A percentile compares a stretch with the other conserved stretches of the same genome.
Evolutionary conservation across 2,797 vertebrate genomes (phyloP).

Genomic region (Caiman crocodilus): DNA sequence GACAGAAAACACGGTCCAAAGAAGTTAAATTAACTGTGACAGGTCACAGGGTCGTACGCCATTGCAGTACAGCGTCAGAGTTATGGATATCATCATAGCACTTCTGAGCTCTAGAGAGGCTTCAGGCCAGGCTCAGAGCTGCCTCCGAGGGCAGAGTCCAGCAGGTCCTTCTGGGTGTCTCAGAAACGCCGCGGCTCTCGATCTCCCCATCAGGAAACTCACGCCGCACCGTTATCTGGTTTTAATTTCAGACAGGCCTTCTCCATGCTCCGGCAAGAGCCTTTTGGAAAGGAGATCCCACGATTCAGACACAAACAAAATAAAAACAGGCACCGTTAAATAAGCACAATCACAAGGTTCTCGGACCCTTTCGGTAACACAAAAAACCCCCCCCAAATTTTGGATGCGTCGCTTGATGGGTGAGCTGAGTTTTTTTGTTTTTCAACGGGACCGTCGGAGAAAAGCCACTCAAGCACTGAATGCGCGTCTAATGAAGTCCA

Average conservation of each 20-base stretch:
- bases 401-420: background rate
- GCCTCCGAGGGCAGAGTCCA: slow-evolving; percentile 11
- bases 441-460: background rate
- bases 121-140: background rate
- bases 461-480: slow-evolving; percentile 4
- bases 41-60: background rate
- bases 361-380: slow-evolving; percentile 16
- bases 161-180: background rate
- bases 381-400: background rate
- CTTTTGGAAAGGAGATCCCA: slow-evolving; percentile 19
- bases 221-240: background rate
- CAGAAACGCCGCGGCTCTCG: background rate
- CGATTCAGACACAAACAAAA: slow-evolving; percentile 49
- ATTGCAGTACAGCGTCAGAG: accelerated
- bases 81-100: background rate
- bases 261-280: slow-evolving; percentile 4
- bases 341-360: background rate
- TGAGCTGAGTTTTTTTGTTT: slow-evolving; percentile 24
- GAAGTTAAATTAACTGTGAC: slow-evolving; percentile 56
- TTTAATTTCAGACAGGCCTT: slow-evolving; percentile 4
- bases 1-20: slow-evolving; percentile 14
- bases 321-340: slow-evolving; percentile 51
- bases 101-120: slow-evolving; percentile 8
- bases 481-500: background rate
- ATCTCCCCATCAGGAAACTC: slow-evolving; percentile 5